A percentile compares a stretch with the other conserved stretches of the same genome.
Evolutionary conservation across 2,888 invertebrate genomes (phyloP).

Genomic region (Uloborus plumipes): DNA sequence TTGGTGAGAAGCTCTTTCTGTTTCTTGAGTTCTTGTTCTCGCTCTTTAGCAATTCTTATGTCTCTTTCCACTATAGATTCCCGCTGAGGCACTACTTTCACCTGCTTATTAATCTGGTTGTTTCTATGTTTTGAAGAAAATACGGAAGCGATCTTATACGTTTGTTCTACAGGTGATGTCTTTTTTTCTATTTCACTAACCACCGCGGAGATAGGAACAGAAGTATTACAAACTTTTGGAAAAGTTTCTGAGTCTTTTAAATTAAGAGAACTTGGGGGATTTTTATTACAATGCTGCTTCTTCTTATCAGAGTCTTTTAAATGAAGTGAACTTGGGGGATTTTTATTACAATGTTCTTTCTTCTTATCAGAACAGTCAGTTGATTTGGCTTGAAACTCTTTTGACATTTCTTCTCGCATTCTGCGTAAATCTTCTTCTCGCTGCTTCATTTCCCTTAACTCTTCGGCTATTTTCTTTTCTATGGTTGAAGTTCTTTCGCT

Average conservation of each 20-base stretch:
- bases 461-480: constrained; percentile 71
- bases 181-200: constrained; percentile 1
- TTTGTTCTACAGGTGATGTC: constrained; percentile 25
- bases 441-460: constrained; percentile 73
- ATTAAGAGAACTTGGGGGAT: background rate
- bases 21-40: constrained; percentile 73
- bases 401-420: constrained; percentile 67
- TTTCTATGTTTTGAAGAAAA: constrained; percentile 64
- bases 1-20: constrained; percentile 68
- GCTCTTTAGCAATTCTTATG: constrained; percentile 73
- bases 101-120: constrained; percentile 26
- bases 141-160: constrained; percentile 49
- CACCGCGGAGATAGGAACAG: background rate
- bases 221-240: background rate
- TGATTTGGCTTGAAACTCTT: constrained; percentile 13
- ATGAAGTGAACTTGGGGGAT: background rate
- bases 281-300: background rate
- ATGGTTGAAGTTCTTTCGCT: constrained; percentile 29
- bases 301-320: background rate
- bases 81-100: constrained; percentile 34
- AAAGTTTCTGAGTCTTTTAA: background rate
- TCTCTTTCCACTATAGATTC: constrained; percentile 75
- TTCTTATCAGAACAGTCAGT: background rate
- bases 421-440: constrained; percentile 74
- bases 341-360: background rate